Evolutionary conservation across 2,888 invertebrate species (phyloP).

Genomic region (Polyommatus icarus): DNA sequence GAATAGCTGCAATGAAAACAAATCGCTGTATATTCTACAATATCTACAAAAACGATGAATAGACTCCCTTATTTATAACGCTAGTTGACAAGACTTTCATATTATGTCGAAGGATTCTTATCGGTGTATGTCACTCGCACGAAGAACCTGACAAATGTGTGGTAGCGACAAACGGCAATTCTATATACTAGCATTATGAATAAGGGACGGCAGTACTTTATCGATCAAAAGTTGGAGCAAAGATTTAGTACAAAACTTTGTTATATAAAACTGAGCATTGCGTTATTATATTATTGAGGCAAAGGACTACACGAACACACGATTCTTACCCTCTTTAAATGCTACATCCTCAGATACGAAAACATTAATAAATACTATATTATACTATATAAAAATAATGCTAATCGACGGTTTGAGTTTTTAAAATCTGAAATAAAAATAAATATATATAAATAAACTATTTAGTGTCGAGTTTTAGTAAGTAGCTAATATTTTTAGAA

Average conservation of each 20-base stretch:
- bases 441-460: slow-evolving; percentile 26
- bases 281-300: slow-evolving; percentile 33
- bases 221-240: background rate
- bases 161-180: background rate
- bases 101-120: background rate
- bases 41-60: background rate
- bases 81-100: background rate
- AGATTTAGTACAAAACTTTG: slow-evolving; percentile 1
- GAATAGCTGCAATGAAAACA: slow-evolving; percentile 85
- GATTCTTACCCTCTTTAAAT: slow-evolving; percentile 54
- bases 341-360: slow-evolving; percentile 43
- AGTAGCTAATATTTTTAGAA: background rate
- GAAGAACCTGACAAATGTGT: background rate
- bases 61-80: background rate
- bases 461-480: background rate
- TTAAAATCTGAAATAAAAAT: slow-evolving; percentile 72
- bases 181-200: background rate
- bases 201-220: background rate
- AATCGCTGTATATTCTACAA: background rate
- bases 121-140: background rate
- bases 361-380: slow-evolving; percentile 45
- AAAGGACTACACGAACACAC: slow-evolving; percentile 48
- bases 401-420: slow-evolving; percentile 40
- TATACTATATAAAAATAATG: slow-evolving; percentile 41
- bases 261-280: slow-evolving; percentile 29